Evolutionary conservation across 1,140 invertebrate genomes (phyloP), one percentile per base, ranked within the genome.

Genomic region (Brachionus rotundiformis): DNA sequence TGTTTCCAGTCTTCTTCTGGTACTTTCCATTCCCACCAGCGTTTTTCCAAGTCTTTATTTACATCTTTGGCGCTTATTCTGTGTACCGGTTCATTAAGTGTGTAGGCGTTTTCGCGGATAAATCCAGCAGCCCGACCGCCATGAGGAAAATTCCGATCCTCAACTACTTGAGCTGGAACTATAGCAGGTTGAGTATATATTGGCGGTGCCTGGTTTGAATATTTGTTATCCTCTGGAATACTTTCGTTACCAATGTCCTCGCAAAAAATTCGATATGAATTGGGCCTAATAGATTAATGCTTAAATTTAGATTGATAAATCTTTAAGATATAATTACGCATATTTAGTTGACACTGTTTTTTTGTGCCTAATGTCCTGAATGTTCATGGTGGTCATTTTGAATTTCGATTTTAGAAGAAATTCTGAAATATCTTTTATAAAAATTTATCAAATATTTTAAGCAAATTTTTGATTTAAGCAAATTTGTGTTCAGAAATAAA

Each of bases 371-470:
- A 79, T 79, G 47, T 79, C 47, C 8, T 79, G 47, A 11, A 79
- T 59, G 10, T 79, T 79, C 76, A 79, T 5, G 4, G 76, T 79
- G 19, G 76, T 79, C 76, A 79, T 79, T 79, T 79, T 79, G 8
- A 68, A 68, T 7, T 33, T 33, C 11, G 29, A 36, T 36, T 68
- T 29, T 63, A 5, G 29, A 63, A 63, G 0, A 29, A 63, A 29
- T 63, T 63, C 29, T 63, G 29, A 63, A n/a, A n/a, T n/a, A n/a
- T n/a, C n/a, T n/a, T n/a, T n/a, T n/a, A n/a, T n/a, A n/a, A n/a
- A n/a, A n/a, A n/a, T n/a, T n/a, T n/a, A n/a, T n/a, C n/a, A n/a
- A n/a, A n/a, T n/a, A n/a, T 36, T 68, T 1, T 3, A 39, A 68
- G 31, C 16, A 19, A 33, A 19, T 33, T 36, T 33, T 68, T 68